Conservation (phyloP, 1,140 invertebrate genomes). For the Gonioctena quinquepunctata region DNA sequence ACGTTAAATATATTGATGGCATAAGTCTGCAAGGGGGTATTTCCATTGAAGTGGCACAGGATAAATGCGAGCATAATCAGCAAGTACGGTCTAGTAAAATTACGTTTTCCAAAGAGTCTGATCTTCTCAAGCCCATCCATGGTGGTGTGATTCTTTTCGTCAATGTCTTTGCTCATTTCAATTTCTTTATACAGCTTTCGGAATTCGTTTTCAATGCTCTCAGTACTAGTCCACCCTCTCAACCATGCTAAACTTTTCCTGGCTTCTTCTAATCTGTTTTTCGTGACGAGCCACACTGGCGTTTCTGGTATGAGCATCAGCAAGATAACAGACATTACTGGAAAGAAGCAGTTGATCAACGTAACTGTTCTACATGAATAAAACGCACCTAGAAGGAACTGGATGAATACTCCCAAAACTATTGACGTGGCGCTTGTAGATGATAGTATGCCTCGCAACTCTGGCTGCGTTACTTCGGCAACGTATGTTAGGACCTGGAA, state of each 20-base stretch:
- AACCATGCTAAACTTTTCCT: conserved; percentile 66
- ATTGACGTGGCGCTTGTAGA: conserved; percentile 74
- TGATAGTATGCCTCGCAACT: conserved; percentile 72
- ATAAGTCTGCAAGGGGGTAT: conserved; percentile 70
- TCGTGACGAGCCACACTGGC: conserved; percentile 73
- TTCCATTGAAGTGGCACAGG: conserved; percentile 72
- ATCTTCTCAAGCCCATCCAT: neutral
- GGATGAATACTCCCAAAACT: conserved; percentile 71
- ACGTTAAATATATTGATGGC: conserved; percentile 72
- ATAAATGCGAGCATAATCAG: conserved; percentile 70
- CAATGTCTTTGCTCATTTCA: neutral
- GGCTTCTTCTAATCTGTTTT: conserved; percentile 63
- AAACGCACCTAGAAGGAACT: conserved; percentile 71
- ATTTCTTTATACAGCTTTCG: conserved; percentile 51
- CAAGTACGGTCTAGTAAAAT: conserved; percentile 67
- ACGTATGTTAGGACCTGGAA: conserved; percentile 75
- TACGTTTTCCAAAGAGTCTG: conserved; percentile 54
- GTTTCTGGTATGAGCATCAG: conserved; percentile 76
- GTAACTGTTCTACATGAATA: conserved; percentile 72
- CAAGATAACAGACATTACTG: conserved; percentile 65
- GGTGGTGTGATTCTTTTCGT: neutral
- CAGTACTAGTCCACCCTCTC: conserved; percentile 65
- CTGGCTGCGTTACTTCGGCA: conserved; percentile 77
- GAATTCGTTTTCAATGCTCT: conserved; percentile 63
- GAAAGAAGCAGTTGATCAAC: conserved; percentile 68